Evolutionary conservation across 2,113 vertebrate species (phyloP).

Genomic region (Pomatostomus ruficeps): DNA sequence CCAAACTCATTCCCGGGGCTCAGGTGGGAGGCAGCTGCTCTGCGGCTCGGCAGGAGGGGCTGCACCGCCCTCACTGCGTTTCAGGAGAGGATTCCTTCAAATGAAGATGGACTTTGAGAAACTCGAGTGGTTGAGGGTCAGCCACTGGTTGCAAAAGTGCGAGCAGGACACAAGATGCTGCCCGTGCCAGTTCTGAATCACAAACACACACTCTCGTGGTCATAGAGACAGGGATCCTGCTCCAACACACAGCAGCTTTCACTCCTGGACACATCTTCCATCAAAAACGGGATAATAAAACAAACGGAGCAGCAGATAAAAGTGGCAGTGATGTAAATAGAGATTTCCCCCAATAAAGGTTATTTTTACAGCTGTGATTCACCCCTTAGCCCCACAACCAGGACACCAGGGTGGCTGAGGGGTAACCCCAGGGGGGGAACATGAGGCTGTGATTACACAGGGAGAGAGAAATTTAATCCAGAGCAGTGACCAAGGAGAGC

Average conservation of each 20-base stretch:
- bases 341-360: fast-evolving
- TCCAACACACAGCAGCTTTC: not conserved
- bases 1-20: not conserved
- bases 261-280: not conserved
- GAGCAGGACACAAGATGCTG: not conserved
- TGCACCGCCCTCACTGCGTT: not conserved
- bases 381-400: not conserved
- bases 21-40: not conserved
- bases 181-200: not conserved
- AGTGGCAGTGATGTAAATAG: not conserved
- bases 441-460: not conserved
- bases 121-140: fast-evolving
- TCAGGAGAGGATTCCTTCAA: not conserved
- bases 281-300: not conserved
- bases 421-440: too few relatives aligned
- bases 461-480: not conserved
- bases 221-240: not conserved
- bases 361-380: not conserved
- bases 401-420: not conserved
- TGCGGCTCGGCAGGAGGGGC: not conserved
- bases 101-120: not conserved
- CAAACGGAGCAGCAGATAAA: not conserved
- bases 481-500: not conserved
- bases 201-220: fast-evolving
- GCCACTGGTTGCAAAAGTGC: not conserved